These are phyloP conservation scores for Martes martes DNA, from an alignment of 2,113 vertebrate species.

Conservation along the genomic window DNA sequence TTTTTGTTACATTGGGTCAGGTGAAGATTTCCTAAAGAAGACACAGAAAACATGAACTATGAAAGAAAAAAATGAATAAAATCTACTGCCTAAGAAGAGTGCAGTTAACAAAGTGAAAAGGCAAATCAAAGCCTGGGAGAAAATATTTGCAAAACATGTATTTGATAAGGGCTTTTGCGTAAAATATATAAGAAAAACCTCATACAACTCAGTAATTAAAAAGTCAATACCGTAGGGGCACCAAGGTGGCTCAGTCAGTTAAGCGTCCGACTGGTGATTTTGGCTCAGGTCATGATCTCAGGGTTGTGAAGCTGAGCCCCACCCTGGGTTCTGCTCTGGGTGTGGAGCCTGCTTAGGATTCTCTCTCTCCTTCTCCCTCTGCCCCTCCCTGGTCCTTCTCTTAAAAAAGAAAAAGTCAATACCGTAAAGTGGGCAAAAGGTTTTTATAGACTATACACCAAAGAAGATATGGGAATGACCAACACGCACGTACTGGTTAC, in stretches of 20 bases:
- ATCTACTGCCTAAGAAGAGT: neutral
- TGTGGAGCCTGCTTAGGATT: too few relatives aligned
- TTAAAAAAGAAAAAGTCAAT: neutral
- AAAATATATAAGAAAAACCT: neutral
- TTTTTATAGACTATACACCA: neutral
- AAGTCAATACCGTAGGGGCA: neutral
- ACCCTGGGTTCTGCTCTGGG: neutral
- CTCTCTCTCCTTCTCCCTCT: neutral
- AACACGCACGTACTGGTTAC: neutral
- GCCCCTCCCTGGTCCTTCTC: too few relatives aligned
- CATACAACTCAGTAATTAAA: neutral
- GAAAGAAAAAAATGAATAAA: neutral
- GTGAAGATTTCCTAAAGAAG: neutral
- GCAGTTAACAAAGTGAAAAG: neutral
- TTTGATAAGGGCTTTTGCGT: neutral
- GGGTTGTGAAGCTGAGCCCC: neutral
- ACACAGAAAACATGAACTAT: neutral
- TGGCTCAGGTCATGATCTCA: neutral
- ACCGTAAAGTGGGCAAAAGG: neutral
- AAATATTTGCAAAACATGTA: neutral
- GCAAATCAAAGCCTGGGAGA: neutral
- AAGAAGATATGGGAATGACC: neutral
- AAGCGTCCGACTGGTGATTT: neutral
- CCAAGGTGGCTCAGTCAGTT: neutral
- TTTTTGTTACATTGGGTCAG: neutral